Evolutionary conservation across 2,797 vertebrate genomes (phyloP).

Genomic region (Parambassis ranga): DNA sequence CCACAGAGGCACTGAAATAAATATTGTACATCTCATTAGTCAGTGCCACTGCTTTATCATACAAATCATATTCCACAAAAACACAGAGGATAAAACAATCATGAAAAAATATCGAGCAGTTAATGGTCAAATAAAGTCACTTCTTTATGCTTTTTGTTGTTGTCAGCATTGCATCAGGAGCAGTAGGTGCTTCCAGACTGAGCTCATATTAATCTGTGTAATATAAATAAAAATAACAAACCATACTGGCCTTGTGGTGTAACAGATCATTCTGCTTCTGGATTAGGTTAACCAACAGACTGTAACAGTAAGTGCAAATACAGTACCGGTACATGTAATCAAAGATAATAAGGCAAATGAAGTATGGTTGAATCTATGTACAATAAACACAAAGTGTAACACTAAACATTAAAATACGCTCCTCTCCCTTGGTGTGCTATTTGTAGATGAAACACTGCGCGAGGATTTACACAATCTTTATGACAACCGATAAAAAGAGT

Average conservation of each 20-base stretch:
- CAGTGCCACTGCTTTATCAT: constrained; percentile 14
- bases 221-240: background rate
- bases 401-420: background rate
- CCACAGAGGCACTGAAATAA: constrained; percentile 64
- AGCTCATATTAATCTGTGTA: background rate
- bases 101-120: constrained; percentile 10
- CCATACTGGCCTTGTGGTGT: constrained; percentile 27
- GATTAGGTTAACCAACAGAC: constrained; percentile 1
- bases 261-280: constrained; percentile 23
- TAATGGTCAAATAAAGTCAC: constrained; percentile 23
- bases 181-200: background rate
- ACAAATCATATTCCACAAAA: constrained; percentile 33
- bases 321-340: constrained; percentile 20
- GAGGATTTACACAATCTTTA: background rate
- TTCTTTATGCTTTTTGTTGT: constrained; percentile 1
- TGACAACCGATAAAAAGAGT: background rate
- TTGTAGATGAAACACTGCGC: background rate
- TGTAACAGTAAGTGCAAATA: constrained; percentile 18
- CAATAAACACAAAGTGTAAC: background rate
- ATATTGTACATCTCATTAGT: constrained; percentile 30
- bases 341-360: constrained; percentile 48
- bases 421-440: background rate
- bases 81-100: constrained; percentile 24
- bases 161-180: background rate
- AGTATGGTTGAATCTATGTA: background rate